Evolutionary conservation across 1,140 invertebrate species (phyloP).

Genomic region (Bacillus rossius): DNA sequence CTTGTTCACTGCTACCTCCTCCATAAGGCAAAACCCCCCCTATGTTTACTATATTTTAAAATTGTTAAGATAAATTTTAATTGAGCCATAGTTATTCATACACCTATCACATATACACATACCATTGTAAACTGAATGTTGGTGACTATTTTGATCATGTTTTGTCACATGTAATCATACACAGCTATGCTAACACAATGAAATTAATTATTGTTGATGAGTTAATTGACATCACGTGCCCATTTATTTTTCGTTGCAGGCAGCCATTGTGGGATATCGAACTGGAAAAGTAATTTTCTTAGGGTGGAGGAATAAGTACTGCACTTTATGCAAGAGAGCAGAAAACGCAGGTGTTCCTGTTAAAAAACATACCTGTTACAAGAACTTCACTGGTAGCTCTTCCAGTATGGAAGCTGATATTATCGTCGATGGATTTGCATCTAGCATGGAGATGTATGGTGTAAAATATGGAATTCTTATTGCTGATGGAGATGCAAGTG

Average conservation of each 20-base stretch:
- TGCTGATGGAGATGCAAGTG: slow-evolving; percentile 42
- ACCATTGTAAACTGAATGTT: no score
- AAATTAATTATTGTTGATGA: no score
- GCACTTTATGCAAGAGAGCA: slow-evolving; percentile 30
- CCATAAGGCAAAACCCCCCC: no score
- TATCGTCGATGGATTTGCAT: slow-evolving; percentile 38
- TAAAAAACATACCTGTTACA: slow-evolving; percentile 28
- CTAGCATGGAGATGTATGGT: slow-evolving; percentile 34
- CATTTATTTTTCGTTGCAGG: slow-evolving; percentile 24
- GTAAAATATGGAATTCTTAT: slow-evolving; percentile 38
- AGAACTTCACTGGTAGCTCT: slow-evolving; percentile 34
- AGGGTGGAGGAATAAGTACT: slow-evolving; percentile 39
- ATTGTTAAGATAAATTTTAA: no score
- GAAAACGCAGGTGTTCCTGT: slow-evolving; percentile 15
- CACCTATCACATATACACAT: no score
- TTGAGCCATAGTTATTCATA: no score
- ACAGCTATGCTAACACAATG: no score
- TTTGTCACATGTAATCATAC: no score
- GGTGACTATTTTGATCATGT: no score
- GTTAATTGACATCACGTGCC: no score
- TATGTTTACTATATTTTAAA: no score
- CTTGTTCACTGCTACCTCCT: no score
- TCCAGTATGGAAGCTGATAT: slow-evolving; percentile 39
- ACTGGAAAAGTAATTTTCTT: slow-evolving; percentile 39
- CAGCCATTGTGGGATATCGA: slow-evolving; percentile 34